phyloP scores from a whole-genome alignment of 2,113 vertebrate species.

The Gallinago media region DNA sequence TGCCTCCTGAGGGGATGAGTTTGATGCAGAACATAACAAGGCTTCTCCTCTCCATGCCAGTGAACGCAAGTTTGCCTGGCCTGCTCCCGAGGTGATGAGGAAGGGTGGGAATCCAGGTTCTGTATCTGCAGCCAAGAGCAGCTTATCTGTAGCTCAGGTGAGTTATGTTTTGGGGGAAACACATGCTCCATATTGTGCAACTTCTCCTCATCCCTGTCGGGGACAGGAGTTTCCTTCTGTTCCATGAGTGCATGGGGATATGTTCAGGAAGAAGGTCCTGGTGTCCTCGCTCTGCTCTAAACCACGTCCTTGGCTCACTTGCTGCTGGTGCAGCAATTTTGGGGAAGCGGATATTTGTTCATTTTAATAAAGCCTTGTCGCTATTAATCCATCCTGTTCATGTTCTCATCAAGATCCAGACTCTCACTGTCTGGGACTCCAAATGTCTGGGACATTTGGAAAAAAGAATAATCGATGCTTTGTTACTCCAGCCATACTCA shows the following conservation, averaged over 20 bases:
- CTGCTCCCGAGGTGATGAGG: neutral
- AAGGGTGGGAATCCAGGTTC: neutral
- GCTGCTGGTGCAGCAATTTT: neutral
- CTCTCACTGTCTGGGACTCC: neutral
- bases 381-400: neutral
- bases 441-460: neutral
- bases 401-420: conserved; percentile 9
- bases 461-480: neutral
- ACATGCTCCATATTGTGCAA: neutral
- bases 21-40: neutral
- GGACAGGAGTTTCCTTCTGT: neutral
- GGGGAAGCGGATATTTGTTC: neutral
- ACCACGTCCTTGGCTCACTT: neutral
- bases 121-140: neutral
- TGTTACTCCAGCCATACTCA: neutral
- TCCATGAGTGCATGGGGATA: rapidly evolving
- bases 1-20: neutral
- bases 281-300: neutral
- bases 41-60: neutral
- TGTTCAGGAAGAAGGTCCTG: neutral
- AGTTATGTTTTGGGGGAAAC: neutral
- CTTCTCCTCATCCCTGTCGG: neutral
- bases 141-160: neutral
- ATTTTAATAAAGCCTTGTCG: conserved; percentile 6
- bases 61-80: neutral